phyloP scores from a whole-genome alignment of 1,140 invertebrate species.

The Kradibia gibbosae region DNA sequence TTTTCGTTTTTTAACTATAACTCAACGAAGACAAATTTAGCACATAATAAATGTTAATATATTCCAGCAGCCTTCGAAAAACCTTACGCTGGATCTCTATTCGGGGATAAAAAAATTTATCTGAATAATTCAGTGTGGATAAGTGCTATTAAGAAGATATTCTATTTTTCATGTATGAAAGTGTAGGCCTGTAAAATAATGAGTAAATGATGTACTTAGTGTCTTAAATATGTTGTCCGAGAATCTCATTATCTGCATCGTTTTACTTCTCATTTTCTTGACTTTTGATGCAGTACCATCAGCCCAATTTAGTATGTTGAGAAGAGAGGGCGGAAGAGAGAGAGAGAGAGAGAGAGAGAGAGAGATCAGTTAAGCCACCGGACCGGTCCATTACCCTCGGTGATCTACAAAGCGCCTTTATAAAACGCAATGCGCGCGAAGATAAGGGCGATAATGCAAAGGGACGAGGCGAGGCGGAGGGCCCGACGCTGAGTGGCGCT shows the following conservation, averaged over 20 bases:
- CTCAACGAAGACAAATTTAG: no score
- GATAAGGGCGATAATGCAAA: neutral
- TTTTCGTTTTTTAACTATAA: no score
- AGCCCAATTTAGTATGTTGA: neutral
- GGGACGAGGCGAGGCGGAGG: neutral
- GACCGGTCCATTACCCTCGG: neutral
- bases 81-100: no score
- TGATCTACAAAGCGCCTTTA: neutral
- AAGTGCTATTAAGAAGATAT: neutral
- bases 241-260: constrained; percentile 36
- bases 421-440: neutral
- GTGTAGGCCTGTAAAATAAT: neutral
- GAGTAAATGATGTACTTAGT: neutral
- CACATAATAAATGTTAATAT: no score
- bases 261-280: constrained; percentile 1
- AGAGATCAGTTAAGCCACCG: no score
- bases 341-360: neutral
- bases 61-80: no score
- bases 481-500: neutral
- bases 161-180: neutral
- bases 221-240: neutral
- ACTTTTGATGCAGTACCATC: neutral
- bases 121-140: no score
- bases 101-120: no score
- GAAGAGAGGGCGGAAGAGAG: neutral